Percentiles rank a stretch among this genome's conserved stretches.
Conservation (phyloP, 2,797 vertebrate species). For the Acanthurus tractus region DNA sequence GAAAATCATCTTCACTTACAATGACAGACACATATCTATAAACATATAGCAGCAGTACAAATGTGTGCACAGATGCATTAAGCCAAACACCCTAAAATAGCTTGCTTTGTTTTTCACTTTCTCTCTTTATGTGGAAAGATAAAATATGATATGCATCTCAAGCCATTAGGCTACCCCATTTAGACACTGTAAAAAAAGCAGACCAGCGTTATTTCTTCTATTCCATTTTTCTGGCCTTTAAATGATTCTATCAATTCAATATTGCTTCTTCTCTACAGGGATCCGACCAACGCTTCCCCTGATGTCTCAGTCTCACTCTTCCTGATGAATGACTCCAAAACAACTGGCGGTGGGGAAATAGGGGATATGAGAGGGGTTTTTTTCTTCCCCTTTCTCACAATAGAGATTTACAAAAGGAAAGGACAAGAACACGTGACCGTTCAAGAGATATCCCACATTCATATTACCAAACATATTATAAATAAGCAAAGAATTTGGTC, state of each 20-base stretch:
- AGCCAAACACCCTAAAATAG: constrained; percentile 23
- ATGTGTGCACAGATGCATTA: constrained; percentile 14
- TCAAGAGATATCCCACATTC: constrained; percentile 60
- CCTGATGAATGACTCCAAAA: constrained; percentile 77
- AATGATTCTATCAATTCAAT: constrained; percentile 76
- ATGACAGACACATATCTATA: constrained; percentile 22
- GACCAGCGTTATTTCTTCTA: constrained; percentile 26
- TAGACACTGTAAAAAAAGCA: constrained; percentile 35
- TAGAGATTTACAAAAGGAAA: constrained; percentile 39
- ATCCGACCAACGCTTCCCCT: constrained; percentile 66
- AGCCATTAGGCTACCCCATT: constrained; percentile 44
- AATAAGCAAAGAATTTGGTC: constrained; percentile 32
- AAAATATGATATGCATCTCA: constrained; percentile 37
- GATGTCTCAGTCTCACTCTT: constrained; percentile 71
- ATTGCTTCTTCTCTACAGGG: constrained; percentile 74
- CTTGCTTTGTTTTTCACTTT: not conserved
- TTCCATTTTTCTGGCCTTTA: constrained; percentile 58
- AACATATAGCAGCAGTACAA: constrained; percentile 11
- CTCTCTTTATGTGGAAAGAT: constrained; percentile 11
- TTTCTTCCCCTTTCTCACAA: constrained; percentile 34
- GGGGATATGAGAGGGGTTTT: not conserved
- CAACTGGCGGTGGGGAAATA: constrained; percentile 53
- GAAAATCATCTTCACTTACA: constrained; percentile 16
- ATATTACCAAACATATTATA: constrained; percentile 32
- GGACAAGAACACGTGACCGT: constrained; percentile 33